These are phyloP conservation scores for Anthonomus grandis DNA, from an alignment of 1,140 invertebrate species.

Conservation along the genomic window DNA sequence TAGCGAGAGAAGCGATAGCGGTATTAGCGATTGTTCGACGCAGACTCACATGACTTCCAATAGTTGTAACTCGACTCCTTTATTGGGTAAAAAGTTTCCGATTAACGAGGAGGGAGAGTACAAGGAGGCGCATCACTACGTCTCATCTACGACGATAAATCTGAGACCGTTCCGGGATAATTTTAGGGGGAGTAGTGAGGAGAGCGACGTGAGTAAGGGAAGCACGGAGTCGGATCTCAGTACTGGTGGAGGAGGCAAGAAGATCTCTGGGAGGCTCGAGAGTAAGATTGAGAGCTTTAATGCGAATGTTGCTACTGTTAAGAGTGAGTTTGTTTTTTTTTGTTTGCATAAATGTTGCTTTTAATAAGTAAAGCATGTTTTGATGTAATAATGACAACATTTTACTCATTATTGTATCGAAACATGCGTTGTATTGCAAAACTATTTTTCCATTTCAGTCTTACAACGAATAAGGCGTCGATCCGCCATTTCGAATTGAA, in stretches of 20 bases:
- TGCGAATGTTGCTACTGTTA: slow-evolving; percentile 15
- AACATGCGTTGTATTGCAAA: too few species aligned
- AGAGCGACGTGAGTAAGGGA: slow-evolving; percentile 3
- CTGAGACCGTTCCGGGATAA: background rate
- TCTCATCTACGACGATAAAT: slow-evolving; percentile 12
- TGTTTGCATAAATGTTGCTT: too few species aligned
- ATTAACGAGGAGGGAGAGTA: slow-evolving; percentile 48
- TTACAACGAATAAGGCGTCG: too few species aligned
- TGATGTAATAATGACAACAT: too few species aligned
- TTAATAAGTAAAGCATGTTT: too few species aligned
- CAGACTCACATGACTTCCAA: slow-evolving; percentile 33
- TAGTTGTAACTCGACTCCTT: slow-evolving; percentile 37
- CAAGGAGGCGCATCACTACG: slow-evolving; percentile 7
- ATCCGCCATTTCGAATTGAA: too few species aligned
- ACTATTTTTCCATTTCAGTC: too few species aligned
- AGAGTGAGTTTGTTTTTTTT: slow-evolving; percentile 15
- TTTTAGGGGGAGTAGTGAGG: slow-evolving; percentile 8
- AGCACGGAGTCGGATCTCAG: background rate
- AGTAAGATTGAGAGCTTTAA: slow-evolving; percentile 34
- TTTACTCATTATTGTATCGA: too few species aligned
- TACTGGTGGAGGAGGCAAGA: background rate
- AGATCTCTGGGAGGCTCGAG: slow-evolving; percentile 16
- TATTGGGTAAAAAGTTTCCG: slow-evolving; percentile 45
- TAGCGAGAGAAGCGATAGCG: slow-evolving; percentile 59
- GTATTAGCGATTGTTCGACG: slow-evolving; percentile 58